Base-by-base conservation (phyloP, 2,797 vertebrate species). In the Serranus cabrilla region DNA sequence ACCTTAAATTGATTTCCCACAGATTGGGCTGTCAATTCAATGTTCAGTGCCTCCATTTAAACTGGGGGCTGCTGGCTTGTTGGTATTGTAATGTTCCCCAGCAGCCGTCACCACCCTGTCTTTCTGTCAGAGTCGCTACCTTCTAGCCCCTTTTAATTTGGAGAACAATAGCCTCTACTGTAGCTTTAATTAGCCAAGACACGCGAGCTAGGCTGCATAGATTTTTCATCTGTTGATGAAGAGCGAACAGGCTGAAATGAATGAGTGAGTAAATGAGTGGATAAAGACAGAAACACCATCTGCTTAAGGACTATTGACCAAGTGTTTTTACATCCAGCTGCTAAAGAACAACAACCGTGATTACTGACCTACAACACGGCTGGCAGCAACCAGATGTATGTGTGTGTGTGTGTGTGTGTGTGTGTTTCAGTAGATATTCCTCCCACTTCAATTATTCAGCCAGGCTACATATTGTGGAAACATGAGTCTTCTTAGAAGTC, bases 181-280 rank as follows among this genome's bases (percentile, higher is more conserved):
- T 56, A 77, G 77, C 84, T 67, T 62, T 92, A 92, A 91, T 80
- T 56, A 78, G 55, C 72, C 84, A 85, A 87, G 1, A 74, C 42
- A 92, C 78, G 12, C 46, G 1, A 58, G 37, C 12, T 31, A 34
- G 34, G 11, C 25, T 45, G 8, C 52, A 43, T 14, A 11, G 79
- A 87, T 78, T 56, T 55, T 83, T 70, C 76, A 56, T 74, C 46
- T 49, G 56, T 18, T 76, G 42, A 80, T 58, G 27, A 63, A 64
- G 16, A 45, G n/a, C 23, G 20, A 10, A 54, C 40, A 9, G 21
- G 43, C 34, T 49, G 2, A 52, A 71, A 62, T 65, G 8, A 66
- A 49, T 27, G 20, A 43, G 10, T 34, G 10, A 45, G 20, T 27
- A 42, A 62, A 52, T 20, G 11, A 42, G 12, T 40, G 11, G 55